phyloP scores from a whole-genome alignment of 64 coral and sea anemone species.

The Porites australiensis region DNA sequence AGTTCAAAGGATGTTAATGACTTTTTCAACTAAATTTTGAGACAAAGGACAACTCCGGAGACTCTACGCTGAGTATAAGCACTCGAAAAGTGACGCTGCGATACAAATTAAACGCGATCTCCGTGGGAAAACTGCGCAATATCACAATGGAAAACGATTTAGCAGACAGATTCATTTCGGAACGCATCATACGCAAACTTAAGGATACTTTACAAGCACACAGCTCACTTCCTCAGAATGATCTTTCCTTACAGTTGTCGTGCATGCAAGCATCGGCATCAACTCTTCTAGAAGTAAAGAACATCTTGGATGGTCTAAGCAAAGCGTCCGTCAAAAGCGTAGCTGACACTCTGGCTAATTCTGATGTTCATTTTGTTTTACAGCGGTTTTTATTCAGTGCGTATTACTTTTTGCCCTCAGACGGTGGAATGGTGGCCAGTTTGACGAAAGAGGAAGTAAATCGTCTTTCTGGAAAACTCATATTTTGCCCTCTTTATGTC shows the following conservation, averaged over 20 bases:
- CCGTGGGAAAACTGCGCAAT: neutral
- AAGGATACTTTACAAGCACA: slow-evolving; percentile 60
- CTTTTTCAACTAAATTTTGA: too few species aligned
- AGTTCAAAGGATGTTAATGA: too few species aligned
- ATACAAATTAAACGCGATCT: neutral
- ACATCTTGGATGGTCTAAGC: slow-evolving; percentile 9
- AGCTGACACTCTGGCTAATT: slow-evolving; percentile 12
- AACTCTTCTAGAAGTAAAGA: slow-evolving; percentile 24
- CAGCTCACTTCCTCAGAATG: slow-evolving; percentile 6
- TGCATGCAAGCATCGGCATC: slow-evolving; percentile 32
- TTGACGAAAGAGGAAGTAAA: neutral
- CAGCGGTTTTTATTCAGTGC: slow-evolving; percentile 22
- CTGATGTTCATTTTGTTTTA: slow-evolving; percentile 37
- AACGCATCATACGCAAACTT: slow-evolving; percentile 27
- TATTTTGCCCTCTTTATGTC: slow-evolving; percentile 34
- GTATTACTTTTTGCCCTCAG: neutral
- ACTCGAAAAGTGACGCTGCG: too few species aligned
- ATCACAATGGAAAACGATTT: neutral
- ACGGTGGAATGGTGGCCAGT: neutral
- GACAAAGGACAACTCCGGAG: too few species aligned
- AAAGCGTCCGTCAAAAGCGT: slow-evolving; percentile 34
- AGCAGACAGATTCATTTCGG: slow-evolving; percentile 15
- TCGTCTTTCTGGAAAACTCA: neutral
- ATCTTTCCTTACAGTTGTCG: slow-evolving; percentile 42
- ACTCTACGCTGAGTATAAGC: too few species aligned